Base-by-base conservation (phyloP, 35 echinoderm and acorn worm genomes). In the Ophiothrix spiculata region DNA sequence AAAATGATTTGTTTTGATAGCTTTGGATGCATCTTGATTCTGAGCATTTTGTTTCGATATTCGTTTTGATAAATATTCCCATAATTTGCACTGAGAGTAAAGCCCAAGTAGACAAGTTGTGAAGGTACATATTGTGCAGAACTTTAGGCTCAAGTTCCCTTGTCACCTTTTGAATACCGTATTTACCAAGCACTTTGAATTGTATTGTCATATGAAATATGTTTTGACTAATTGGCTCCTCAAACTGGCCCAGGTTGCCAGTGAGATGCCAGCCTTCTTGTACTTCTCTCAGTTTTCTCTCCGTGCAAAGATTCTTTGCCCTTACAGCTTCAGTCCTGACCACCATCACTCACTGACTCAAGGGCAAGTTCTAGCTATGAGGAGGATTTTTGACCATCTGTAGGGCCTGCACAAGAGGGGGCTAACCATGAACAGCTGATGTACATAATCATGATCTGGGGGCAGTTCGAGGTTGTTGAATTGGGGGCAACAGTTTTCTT, bases 341-440 rank as follows among this genome's bases (percentile, higher is more conserved):
- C 6, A 69, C 23, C 60, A 69, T n/a, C 60, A 25, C 60, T 25
- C 60, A 25, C n/a, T n/a, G n/a, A n/a, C 60, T 12, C 60, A 69
- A n/a, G 60, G 60, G 60, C 60, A 69, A 69, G 42, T 19, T 49
- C 42, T 49, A 6, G 6, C 42, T 49, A 6, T 36, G 87, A 69
- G 92, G 86, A 93, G 92, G 92, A 93, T 93, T 93, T 93, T 93
- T 93, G 92, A 93, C 56, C 92, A 93, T 89, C 82, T 38, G 56
- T 64, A 33, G 88, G 80, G 25, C 81, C 63, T 56, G 37, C 37
- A 60, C n/a, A 80, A 13, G n/a, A 60, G 81, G 81, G 81, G 46
- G 42, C n/a, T n/a, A 15, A 19, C 60, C 60, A 4, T 69, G 60
- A 69, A 15, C 29, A 28, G 23, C 60, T 25, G 10, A n/a, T n/a